Percentiles rank a stretch among this genome's conserved stretches.
These are phyloP conservation scores for Leptestheria dahalacensis DNA, from an alignment of 1,140 invertebrate genomes.

Conservation along the genomic window DNA sequence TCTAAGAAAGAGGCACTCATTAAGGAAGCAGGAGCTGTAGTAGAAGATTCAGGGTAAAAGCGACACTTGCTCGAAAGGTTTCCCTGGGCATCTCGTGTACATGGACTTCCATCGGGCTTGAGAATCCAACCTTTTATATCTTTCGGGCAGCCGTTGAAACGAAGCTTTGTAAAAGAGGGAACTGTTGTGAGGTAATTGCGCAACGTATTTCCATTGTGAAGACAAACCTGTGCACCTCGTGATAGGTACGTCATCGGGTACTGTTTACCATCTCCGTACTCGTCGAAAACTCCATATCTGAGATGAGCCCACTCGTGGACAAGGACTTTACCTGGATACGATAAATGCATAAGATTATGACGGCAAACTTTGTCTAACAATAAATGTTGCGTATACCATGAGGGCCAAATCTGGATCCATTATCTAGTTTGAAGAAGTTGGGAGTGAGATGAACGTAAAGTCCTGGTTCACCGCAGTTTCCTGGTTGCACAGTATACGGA, in stretches of 20 bases:
- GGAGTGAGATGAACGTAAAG: constrained; percentile 21
- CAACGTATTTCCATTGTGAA: background rate
- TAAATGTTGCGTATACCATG: background rate
- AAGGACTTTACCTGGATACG: constrained; percentile 26
- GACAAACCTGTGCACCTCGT: constrained; percentile 13
- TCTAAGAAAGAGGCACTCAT: constrained; percentile 19
- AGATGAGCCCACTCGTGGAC: constrained; percentile 30
- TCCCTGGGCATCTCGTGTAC: constrained; percentile 12
- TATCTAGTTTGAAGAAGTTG: constrained; percentile 9
- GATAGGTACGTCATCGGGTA: constrained; percentile 21
- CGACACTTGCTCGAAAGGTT: constrained; percentile 17
- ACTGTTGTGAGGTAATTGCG: no score
- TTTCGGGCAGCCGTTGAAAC: constrained; percentile 10
- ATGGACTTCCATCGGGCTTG: constrained; percentile 7
- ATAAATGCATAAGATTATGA: no score
- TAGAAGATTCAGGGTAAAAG: constrained; percentile 18
- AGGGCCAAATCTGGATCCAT: constrained; percentile 1
- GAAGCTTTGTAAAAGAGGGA: background rate
- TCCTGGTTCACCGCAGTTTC: constrained; percentile 20
- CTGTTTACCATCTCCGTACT: constrained; percentile 22
- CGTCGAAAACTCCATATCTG: constrained; percentile 31
- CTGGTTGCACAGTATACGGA: constrained; percentile 20
- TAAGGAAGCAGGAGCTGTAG: constrained; percentile 11
- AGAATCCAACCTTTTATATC: constrained; percentile 14
- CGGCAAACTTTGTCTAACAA: background rate